Base-by-base conservation (phyloP, 1,140 invertebrate species). In the Pachypsylla venusta region DNA sequence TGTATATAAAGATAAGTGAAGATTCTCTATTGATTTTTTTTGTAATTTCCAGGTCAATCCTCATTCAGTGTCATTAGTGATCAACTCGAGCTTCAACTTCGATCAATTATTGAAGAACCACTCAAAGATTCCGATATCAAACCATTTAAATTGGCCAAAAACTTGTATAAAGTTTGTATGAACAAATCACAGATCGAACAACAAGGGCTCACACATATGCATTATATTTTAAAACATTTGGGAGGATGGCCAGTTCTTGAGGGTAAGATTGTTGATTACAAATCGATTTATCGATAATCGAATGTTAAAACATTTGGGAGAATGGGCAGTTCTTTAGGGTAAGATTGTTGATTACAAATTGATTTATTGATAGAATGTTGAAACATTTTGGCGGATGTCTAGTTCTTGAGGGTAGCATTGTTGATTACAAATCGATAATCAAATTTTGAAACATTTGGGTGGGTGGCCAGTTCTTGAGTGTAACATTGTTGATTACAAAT, bases 181-280 rank as follows among this genome's bases (percentile, higher is more conserved):
- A 88, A 91, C 65, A 83, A 83, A 71, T 80, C 83, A 86, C 70
- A 83, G 80, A 89, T 91, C 63, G 85, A 90, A 67, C 70, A 77
- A 1, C 74, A 80, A 24, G 88, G 87, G 4, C 67, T 88, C 2
- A 68, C 74, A 1, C 87, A 87, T 0, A 72, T 92, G 7, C 65
- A 79, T 5, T 73, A 78, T 0, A 82, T 90, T 64, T 68, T 93
- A 42, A 75, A 79, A 25, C 72, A 78, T n/a, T 71, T 95, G 3
- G 91, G 91, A 16, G 89, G 90, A 2, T 95, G 90, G 90, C 92
- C 92, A 0, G 82, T 92, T 4, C 72, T 94, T 1, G 81, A 86
- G 63, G 87, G 83, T 0, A 76, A 83, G 42, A 35, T 12, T 35
- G 30, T 35, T 56, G 65, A 77, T 25, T 67, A 71, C 27, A 67